Conservation (phyloP, 2,888 invertebrate genomes). For the Agrotis exclamationis region DNA sequence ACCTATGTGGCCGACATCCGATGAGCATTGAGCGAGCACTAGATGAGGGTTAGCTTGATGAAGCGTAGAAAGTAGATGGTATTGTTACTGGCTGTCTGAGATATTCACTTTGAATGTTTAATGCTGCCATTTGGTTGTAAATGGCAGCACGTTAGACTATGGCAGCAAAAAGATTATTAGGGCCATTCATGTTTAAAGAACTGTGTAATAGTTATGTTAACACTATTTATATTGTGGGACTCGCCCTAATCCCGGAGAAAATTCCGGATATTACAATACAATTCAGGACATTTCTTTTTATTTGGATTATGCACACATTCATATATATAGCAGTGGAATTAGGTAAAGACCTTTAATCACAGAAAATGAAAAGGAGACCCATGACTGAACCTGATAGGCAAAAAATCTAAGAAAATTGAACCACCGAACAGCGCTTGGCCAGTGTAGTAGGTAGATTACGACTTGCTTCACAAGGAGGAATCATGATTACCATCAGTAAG, state of each 20-base stretch:
- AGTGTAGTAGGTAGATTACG: neutral
- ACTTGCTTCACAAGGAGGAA: neutral
- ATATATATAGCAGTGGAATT: neutral
- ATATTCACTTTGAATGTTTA: conserved; percentile 16
- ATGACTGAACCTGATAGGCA: too few species aligned
- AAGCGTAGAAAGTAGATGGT: conserved; percentile 39
- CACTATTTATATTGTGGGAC: neutral
- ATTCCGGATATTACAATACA: neutral
- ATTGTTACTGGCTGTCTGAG: conserved; percentile 17
- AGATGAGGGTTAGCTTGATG: conserved; percentile 34
- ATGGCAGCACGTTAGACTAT: neutral
- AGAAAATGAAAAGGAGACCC: too few species aligned
- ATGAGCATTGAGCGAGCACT: conserved; percentile 52
- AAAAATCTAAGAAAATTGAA: too few species aligned
- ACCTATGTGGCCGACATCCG: conserved; percentile 59
- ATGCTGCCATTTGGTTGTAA: conserved; percentile 5
- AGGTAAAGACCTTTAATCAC: neutral
- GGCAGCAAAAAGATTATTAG: neutral
- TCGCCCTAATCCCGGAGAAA: neutral
- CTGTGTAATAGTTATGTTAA: too few species aligned
- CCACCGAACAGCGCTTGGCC: neutral
- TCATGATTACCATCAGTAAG: neutral
- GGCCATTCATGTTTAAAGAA: neutral
- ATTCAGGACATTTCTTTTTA: too few species aligned
- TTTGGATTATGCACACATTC: too few species aligned